Conservation (phyloP, 2,113 vertebrate species). For the Mungos mungo region DNA sequence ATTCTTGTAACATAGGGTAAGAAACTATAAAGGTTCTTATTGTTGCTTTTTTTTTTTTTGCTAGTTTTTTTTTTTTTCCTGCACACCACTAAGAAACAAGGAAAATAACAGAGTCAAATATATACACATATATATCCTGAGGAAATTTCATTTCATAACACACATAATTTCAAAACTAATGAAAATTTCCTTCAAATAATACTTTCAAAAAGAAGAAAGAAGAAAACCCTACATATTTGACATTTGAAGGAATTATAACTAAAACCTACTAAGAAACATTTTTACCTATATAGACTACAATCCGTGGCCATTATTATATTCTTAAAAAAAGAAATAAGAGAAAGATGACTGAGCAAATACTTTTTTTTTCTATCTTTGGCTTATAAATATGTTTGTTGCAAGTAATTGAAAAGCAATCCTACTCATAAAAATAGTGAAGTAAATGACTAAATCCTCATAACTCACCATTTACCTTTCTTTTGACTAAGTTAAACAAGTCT, state of each 20-base stretch:
- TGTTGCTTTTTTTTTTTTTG: background rate
- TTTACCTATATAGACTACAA: background rate
- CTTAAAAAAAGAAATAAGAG: background rate
- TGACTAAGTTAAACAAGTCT: background rate
- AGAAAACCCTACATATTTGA: background rate
- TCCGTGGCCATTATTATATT: background rate
- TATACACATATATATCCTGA: background rate
- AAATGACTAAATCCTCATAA: background rate
- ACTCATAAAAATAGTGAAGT: background rate
- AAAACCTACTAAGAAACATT: background rate
- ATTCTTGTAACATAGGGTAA: background rate
- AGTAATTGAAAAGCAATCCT: background rate
- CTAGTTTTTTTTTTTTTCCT: background rate
- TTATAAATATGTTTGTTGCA: background rate
- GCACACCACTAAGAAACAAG: background rate
- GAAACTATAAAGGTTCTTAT: background rate
- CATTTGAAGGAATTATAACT: background rate
- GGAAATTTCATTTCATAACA: background rate
- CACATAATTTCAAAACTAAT: background rate
- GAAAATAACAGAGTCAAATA: background rate
- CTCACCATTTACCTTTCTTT: background rate
- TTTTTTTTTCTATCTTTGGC: background rate
- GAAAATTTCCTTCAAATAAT: background rate
- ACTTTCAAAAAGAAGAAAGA: background rate
- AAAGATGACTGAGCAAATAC: background rate